Percentiles rank a stretch among this genome's conserved stretches.
Evolutionary conservation across 2,113 vertebrate species (phyloP).

Genomic region (Xiphophorus maculatus): DNA sequence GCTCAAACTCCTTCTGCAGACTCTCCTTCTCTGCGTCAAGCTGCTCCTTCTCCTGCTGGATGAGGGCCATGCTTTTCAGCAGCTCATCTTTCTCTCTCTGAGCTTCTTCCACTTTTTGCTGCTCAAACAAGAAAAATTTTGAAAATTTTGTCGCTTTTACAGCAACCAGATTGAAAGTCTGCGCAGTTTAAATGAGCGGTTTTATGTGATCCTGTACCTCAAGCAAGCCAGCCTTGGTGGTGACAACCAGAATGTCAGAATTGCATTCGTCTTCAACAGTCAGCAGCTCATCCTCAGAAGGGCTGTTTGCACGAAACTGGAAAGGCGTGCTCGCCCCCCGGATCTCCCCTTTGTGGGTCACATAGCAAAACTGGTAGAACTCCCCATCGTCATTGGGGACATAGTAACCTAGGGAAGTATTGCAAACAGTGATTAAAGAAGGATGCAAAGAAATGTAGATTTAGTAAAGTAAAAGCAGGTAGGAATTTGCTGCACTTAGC

Average conservation of each 20-base stretch:
- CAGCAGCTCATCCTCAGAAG: constrained; percentile 91
- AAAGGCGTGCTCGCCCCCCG: constrained; percentile 98
- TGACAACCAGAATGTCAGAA: constrained; percentile 98
- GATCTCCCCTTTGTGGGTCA: constrained; percentile 98
- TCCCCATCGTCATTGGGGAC: constrained; percentile 97
- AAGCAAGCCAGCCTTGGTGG: constrained; percentile 93
- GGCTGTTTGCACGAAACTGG: constrained; percentile 91
- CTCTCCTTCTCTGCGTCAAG: constrained; percentile 86
- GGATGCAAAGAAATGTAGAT: background rate
- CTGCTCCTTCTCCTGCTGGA: constrained; percentile 88
- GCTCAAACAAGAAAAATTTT: constrained; percentile 18
- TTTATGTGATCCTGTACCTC: constrained; percentile 87
- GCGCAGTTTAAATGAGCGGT: background rate
- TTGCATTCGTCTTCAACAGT: constrained; percentile 97
- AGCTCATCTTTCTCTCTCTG: constrained; percentile 93
- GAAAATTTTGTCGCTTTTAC: background rate
- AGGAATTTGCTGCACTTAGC: background rate
- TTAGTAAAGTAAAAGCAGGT: background rate
- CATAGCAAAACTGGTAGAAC: constrained; percentile 99
- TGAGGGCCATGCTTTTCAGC: constrained; percentile 82
- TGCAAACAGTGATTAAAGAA: constrained; percentile 6
- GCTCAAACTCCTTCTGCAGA: constrained; percentile 81
- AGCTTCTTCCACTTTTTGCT: constrained; percentile 96
- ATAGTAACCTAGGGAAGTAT: constrained; percentile 87
- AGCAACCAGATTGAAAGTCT: background rate